Evolutionary conservation across 2,797 vertebrate genomes (phyloP).

Genomic region (Spinus pinus): DNA sequence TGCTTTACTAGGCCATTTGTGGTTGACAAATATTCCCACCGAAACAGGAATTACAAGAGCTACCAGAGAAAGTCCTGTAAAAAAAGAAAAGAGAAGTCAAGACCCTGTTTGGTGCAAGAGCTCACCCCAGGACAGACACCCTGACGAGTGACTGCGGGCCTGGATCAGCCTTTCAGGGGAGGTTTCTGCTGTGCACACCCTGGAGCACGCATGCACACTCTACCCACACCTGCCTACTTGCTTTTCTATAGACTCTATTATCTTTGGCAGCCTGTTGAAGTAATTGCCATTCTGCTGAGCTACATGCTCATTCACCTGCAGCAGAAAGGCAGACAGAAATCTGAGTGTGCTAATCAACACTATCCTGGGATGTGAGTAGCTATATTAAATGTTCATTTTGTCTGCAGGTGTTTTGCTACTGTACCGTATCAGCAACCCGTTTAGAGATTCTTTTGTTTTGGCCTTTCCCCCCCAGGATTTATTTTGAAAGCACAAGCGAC

Average conservation of each 20-base stretch:
- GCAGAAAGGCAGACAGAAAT: conserved; percentile 59
- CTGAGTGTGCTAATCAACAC: conserved; percentile 51
- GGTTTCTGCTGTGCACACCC: neutral
- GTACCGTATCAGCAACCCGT: neutral
- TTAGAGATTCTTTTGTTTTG: conserved; percentile 28
- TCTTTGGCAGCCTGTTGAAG: conserved; percentile 40
- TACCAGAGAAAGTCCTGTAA: conserved; percentile 85
- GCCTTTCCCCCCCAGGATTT: neutral
- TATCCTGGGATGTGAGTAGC: neutral
- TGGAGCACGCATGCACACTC: fast-evolving
- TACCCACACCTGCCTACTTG: neutral
- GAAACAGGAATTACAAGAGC: conserved; percentile 86
- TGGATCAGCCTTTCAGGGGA: neutral
- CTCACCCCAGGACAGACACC: fast-evolving
- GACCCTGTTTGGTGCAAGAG: neutral
- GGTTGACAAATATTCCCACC: conserved; percentile 84
- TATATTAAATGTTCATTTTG: conserved; percentile 57
- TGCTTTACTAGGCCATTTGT: conserved; percentile 82
- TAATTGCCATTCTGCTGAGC: conserved; percentile 63
- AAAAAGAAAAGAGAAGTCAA: neutral
- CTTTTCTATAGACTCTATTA: conserved; percentile 32
- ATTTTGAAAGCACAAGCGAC: neutral
- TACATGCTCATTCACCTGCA: conserved; percentile 33
- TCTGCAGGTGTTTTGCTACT: conserved; percentile 2
- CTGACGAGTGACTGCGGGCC: fast-evolving